Conservation (phyloP, 2,113 vertebrate species). For the Phaethornis superciliosus region DNA sequence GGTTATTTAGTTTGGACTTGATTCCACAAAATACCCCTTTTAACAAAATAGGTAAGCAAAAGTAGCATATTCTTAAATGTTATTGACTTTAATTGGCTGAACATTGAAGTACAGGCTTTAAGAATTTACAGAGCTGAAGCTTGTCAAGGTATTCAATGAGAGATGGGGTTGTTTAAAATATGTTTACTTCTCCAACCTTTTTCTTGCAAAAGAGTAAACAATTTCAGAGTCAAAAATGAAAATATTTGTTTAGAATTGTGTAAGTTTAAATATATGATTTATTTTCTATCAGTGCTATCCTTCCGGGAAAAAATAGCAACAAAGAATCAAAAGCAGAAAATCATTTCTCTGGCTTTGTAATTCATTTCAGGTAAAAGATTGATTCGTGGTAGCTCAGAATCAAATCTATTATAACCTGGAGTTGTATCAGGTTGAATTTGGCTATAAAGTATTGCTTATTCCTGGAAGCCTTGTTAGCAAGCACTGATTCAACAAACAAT, state of each 20-base stretch:
- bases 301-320: neutral
- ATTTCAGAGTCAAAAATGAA: neutral
- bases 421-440: conserved; percentile 7
- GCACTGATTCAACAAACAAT: neutral
- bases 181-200: neutral
- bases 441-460: neutral
- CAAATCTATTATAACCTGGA: conserved; percentile 18
- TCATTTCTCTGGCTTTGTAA: neutral
- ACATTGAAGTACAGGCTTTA: neutral
- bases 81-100: neutral
- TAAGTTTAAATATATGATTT: neutral
- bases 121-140: neutral
- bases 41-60: neutral
- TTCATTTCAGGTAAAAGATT: conserved; percentile 28
- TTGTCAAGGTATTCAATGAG: neutral
- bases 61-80: neutral
- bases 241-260: neutral
- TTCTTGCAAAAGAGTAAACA: neutral
- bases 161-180: neutral
- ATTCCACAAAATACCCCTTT: neutral
- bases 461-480: neutral
- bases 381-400: conserved; percentile 25
- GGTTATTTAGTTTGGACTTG: neutral
- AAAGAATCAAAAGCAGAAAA: neutral
- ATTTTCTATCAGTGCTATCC: neutral